phyloP scores from a whole-genome alignment of 2,797 vertebrate genomes.

The Chloroceryle inda region DNA sequence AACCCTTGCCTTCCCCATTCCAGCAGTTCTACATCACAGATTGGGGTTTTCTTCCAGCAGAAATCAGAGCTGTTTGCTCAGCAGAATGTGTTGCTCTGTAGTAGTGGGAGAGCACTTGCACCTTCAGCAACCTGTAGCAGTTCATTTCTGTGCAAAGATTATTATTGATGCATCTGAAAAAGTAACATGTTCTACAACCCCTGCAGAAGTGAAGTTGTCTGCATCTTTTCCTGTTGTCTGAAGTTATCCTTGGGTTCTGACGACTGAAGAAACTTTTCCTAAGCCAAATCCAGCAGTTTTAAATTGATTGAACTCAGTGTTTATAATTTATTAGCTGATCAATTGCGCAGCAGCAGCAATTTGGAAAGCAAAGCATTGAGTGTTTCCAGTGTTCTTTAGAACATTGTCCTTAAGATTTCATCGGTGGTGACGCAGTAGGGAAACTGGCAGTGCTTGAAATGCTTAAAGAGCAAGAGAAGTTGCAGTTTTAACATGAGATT shows the following conservation, averaged over 20 bases:
- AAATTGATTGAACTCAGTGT: background rate
- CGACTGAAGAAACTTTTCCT: background rate
- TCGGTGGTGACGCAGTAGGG: background rate
- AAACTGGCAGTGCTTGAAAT: background rate
- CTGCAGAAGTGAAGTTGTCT: background rate
- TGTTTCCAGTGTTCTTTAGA: background rate
- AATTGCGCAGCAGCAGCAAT: background rate
- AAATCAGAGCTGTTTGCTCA: background rate
- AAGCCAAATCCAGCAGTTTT: background rate
- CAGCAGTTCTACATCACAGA: background rate
- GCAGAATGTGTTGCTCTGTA: background rate
- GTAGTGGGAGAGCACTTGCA: background rate
- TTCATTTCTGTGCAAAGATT: background rate
- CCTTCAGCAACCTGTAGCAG: background rate
- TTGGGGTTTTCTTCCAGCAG: background rate
- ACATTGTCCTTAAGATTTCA: background rate
- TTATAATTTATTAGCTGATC: background rate
- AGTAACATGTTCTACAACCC: background rate
- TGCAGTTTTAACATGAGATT: background rate
- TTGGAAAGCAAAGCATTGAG: slow-evolving; percentile 8
- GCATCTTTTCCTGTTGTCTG: background rate
- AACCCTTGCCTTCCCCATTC: background rate
- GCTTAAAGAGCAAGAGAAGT: background rate
- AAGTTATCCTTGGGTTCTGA: background rate
- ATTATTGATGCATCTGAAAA: background rate